Evolutionary conservation across 2,797 vertebrate species (phyloP).

Genomic region (Chelon auratus): DNA sequence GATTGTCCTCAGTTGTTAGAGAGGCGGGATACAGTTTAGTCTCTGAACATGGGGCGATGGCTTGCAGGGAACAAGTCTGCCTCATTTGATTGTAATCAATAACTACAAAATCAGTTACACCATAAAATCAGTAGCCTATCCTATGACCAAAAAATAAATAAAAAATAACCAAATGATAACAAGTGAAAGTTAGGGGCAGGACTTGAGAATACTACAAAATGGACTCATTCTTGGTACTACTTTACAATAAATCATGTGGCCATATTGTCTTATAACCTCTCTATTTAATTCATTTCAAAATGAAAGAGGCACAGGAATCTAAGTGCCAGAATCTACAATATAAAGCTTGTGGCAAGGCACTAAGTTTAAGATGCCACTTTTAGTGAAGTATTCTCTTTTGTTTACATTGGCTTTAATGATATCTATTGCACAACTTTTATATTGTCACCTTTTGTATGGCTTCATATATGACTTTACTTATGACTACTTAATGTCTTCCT

Average conservation of each 20-base stretch:
- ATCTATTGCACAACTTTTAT: conserved; percentile 76
- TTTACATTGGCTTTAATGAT: conserved; percentile 68
- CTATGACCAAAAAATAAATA: conserved; percentile 5
- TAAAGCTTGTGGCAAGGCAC: conserved; percentile 90
- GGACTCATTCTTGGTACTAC: conserved; percentile 52
- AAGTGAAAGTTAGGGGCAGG: conserved; percentile 15
- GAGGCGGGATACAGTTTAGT: conserved; percentile 63
- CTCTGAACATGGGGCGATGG: conserved; percentile 46
- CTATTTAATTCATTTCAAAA: conserved; percentile 62
- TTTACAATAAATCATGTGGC: conserved; percentile 56
- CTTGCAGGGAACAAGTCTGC: conserved; percentile 52
- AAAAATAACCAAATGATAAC: conserved; percentile 12
- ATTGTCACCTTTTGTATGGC: conserved; percentile 75
- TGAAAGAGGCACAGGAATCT: conserved; percentile 74
- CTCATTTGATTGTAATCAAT: conserved; percentile 68
- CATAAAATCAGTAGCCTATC: conserved; percentile 40
- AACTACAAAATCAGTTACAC: conserved; percentile 60
- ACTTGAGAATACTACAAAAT: conserved; percentile 36
- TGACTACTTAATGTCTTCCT: conserved; percentile 56
- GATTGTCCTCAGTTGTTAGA: conserved; percentile 74
- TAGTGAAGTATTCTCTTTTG: conserved; percentile 55
- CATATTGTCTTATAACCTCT: conserved; percentile 55
- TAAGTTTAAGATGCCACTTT: conserved; percentile 79
- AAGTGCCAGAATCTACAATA: conserved; percentile 75
- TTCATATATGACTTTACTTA: conserved; percentile 61